Conservation (phyloP, 2,113 vertebrate species). For the Tringa solitaria region DNA sequence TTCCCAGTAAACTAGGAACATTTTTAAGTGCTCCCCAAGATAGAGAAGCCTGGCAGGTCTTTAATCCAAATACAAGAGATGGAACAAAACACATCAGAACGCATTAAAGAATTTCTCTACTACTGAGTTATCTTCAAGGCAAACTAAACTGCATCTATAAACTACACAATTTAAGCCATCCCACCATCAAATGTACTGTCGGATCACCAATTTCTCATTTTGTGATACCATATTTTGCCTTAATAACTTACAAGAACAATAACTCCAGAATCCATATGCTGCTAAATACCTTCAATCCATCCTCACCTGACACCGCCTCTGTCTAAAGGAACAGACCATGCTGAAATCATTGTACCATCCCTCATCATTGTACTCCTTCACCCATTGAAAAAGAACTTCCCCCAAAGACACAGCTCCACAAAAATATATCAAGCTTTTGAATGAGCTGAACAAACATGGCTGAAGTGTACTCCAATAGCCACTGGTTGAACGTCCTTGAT, state of each 20-base stretch:
- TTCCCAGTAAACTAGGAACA: neutral
- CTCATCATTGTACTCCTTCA: neutral
- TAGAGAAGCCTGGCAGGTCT: neutral
- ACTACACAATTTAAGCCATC: neutral
- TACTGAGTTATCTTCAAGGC: neutral
- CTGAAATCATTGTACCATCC: neutral
- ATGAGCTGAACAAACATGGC: neutral
- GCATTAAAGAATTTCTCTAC: neutral
- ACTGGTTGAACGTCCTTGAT: fast-evolving
- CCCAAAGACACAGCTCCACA: neutral
- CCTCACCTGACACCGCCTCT: neutral
- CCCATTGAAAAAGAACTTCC: neutral
- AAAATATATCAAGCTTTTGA: fast-evolving
- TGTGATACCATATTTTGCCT: neutral
- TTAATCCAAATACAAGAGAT: neutral
- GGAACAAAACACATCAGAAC: neutral
- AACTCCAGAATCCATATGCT: neutral
- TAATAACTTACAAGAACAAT: neutral
- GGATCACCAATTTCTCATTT: neutral
- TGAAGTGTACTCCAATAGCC: neutral
- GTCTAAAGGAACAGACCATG: neutral
- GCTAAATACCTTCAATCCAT: neutral
- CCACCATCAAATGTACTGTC: neutral
- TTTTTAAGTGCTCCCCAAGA: neutral
- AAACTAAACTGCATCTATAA: neutral